Conservation (phyloP, 2,113 vertebrate genomes). For the Sapayoa aenigma region DNA sequence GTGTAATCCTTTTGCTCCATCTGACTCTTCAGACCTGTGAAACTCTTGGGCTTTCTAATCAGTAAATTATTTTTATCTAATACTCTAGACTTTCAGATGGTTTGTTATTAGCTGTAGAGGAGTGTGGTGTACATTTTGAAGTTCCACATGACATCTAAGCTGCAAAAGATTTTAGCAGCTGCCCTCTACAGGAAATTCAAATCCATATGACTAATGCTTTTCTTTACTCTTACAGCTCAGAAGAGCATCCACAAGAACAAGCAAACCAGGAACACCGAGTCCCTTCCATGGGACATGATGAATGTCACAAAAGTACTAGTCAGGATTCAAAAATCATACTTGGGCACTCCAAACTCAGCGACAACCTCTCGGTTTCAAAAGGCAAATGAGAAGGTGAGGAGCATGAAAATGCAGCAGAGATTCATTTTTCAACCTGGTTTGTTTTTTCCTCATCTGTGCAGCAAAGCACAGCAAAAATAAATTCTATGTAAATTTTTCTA, state of each 20-base stretch:
- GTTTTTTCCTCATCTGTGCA: constrained; percentile 10
- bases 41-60: background rate
- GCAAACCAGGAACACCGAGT: background rate
- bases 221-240: background rate
- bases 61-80: background rate
- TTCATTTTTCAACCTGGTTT: background rate
- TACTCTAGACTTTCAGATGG: background rate
- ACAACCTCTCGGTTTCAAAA: background rate
- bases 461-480: constrained; percentile 78
- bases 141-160: background rate
- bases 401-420: background rate
- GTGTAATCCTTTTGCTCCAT: background rate
- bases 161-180: background rate
- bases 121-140: background rate
- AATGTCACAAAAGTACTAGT: background rate
- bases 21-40: background rate
- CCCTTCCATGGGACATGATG: background rate
- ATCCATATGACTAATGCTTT: background rate
- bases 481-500: constrained; percentile 76
- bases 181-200: background rate
- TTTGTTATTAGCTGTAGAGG: background rate
- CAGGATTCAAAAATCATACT: background rate
- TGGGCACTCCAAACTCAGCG: background rate
- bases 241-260: background rate
- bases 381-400: background rate